These are phyloP conservation scores for Brenthis daphne DNA, from an alignment of 2,888 invertebrate genomes.

Conservation along the genomic window DNA sequence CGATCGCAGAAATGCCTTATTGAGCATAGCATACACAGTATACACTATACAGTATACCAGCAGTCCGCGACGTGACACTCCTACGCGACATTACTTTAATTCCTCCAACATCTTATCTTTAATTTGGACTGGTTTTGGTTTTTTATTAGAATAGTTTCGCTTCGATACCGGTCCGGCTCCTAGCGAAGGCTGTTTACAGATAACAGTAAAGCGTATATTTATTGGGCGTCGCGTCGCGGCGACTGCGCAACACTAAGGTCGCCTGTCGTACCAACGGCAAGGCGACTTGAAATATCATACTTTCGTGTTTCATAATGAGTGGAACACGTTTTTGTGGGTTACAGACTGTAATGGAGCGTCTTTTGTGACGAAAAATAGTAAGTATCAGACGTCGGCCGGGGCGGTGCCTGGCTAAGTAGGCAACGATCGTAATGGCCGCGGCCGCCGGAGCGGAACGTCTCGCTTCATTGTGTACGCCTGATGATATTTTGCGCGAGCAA, in stretches of 20 bases:
- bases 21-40: too few species aligned
- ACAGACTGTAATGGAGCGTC: slow-evolving; percentile 61
- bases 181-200: slow-evolving; percentile 72
- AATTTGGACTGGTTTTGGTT: slow-evolving; percentile 77
- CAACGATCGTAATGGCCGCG: slow-evolving; percentile 57
- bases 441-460: slow-evolving; percentile 66
- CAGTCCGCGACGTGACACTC: slow-evolving; percentile 38
- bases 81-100: slow-evolving; percentile 48
- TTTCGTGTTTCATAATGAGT: slow-evolving; percentile 79
- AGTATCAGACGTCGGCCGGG: slow-evolving; percentile 16
- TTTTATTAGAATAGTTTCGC: slow-evolving; percentile 80
- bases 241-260: slow-evolving; percentile 67
- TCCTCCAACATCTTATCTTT: slow-evolving; percentile 59
- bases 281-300: slow-evolving; percentile 74
- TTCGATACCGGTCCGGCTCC: slow-evolving; percentile 71
- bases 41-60: not conserved
- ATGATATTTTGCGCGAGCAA: slow-evolving; percentile 47
- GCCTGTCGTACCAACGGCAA: slow-evolving; percentile 55
- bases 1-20: too few species aligned
- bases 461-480: slow-evolving; percentile 66
- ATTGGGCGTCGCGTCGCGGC: slow-evolving; percentile 59
- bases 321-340: slow-evolving; percentile 72
- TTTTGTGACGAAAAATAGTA: slow-evolving; percentile 36
- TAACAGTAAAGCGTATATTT: slow-evolving; percentile 79
- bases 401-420: slow-evolving; percentile 42